These are phyloP conservation scores for Morus bassanus DNA, from an alignment of 2,797 vertebrate genomes.

Conservation along the genomic window DNA sequence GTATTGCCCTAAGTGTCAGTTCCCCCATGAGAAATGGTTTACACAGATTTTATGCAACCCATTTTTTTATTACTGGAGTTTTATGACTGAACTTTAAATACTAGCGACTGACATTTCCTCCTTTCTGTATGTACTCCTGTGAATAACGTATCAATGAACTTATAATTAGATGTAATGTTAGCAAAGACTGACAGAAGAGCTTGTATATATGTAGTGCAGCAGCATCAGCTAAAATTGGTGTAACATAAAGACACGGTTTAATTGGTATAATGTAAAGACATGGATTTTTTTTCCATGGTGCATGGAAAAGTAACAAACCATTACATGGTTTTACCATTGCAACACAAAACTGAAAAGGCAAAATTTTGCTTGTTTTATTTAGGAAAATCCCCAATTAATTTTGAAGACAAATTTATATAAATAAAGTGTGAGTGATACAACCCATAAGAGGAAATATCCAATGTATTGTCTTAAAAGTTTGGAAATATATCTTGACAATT, in stretches of 20 bases:
- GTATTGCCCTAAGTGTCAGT: not conserved
- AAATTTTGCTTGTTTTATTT: not conserved
- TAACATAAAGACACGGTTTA: not conserved
- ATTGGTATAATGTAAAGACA: not conserved
- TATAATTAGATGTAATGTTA: slow-evolving; percentile 28
- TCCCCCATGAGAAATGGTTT: slow-evolving; percentile 7
- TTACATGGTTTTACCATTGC: not conserved
- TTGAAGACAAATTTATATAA: not conserved
- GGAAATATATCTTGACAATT: slow-evolving; percentile 39
- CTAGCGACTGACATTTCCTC: slow-evolving; percentile 41
- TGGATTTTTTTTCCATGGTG: not conserved
- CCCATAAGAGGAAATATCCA: not conserved
- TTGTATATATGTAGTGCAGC: not conserved
- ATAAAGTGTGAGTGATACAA: slow-evolving; percentile 17
- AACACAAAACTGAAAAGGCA: not conserved
- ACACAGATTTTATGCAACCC: slow-evolving; percentile 18
- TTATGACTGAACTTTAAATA: slow-evolving; percentile 62
- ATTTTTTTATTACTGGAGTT: slow-evolving; percentile 29
- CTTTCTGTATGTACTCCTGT: slow-evolving; percentile 19
- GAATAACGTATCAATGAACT: slow-evolving; percentile 26
- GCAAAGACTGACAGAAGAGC: slow-evolving; percentile 27
- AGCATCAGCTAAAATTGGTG: not conserved
- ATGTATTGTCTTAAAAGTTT: slow-evolving; percentile 28
- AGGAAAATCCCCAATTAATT: not conserved
- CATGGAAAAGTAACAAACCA: not conserved